A percentile compares a stretch with the other conserved stretches of the same genome.
Evolutionary conservation across 2,113 vertebrate genomes (phyloP).

Genomic region (Podarcis cretensis): DNA sequence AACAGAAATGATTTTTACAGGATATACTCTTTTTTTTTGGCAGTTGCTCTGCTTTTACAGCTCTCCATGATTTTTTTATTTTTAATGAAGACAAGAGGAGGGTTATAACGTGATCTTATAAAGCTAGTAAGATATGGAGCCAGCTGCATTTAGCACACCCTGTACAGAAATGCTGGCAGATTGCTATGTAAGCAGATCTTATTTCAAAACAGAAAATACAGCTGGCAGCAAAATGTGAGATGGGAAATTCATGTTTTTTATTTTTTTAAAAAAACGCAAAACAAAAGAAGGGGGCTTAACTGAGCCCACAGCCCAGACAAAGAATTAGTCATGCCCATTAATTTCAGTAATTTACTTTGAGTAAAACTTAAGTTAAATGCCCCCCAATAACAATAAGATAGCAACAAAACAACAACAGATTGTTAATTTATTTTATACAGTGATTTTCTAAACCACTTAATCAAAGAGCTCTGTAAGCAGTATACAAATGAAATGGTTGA

Average conservation of each 20-base stretch:
- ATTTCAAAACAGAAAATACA: slow-evolving; percentile 3
- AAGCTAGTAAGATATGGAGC: neutral
- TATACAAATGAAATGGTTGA: no score
- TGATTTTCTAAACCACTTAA: no score
- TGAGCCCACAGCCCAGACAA: neutral
- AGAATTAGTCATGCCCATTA: neutral
- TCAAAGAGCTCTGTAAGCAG: no score
- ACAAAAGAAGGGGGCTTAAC: neutral
- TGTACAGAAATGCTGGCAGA: neutral
- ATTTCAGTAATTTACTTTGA: no score
- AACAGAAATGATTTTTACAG: neutral
- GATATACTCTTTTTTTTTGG: neutral
- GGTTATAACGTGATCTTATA: neutral
- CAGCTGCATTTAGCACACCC: slow-evolving; percentile 12
- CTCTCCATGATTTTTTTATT: neutral
- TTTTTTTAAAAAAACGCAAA: slow-evolving; percentile 11
- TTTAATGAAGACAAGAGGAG: neutral
- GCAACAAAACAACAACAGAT: no score
- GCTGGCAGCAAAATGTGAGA: slow-evolving; percentile 20
- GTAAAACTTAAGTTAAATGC: no score
- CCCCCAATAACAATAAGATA: neutral
- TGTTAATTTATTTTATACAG: no score
- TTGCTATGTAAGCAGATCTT: slow-evolving; percentile 10
- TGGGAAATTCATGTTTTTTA: slow-evolving; percentile 21
- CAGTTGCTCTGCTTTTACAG: neutral